These are phyloP conservation scores for Cerastoderma edule DNA, from an alignment of 2,888 invertebrate species.

Conservation along the genomic window DNA sequence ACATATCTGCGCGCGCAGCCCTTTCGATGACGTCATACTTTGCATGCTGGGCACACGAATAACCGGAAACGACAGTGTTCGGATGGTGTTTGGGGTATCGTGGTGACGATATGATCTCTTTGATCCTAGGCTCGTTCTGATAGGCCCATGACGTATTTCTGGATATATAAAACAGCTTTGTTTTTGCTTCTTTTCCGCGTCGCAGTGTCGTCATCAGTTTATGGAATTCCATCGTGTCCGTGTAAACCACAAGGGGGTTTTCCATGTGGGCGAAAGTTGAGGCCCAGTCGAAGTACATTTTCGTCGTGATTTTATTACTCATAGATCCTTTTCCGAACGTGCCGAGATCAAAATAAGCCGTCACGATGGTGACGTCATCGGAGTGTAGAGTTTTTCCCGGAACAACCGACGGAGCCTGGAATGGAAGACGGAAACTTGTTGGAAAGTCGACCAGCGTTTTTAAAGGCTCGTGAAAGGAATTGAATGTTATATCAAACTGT, in stretches of 20 bases:
- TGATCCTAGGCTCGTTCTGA: slow-evolving; percentile 43
- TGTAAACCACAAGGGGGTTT: slow-evolving; percentile 66
- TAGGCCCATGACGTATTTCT: slow-evolving; percentile 64
- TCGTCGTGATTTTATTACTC: slow-evolving; percentile 23
- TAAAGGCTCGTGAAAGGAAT: no score
- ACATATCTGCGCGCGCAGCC: slow-evolving; percentile 51
- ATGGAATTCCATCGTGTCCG: slow-evolving; percentile 56
- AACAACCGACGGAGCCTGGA: no score
- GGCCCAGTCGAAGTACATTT: slow-evolving; percentile 56
- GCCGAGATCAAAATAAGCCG: slow-evolving; percentile 69
- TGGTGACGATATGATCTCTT: slow-evolving; percentile 46
- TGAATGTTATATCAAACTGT: no score
- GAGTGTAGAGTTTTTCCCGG: no score
- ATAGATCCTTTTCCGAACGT: slow-evolving; percentile 57
- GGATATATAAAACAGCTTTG: slow-evolving; percentile 49
- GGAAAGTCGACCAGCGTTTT: no score
- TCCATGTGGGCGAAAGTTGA: slow-evolving; percentile 41
- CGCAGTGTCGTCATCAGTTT: slow-evolving; percentile 41
- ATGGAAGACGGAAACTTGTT: no score
- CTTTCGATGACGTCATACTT: slow-evolving; percentile 63
- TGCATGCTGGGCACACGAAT: slow-evolving; percentile 68
- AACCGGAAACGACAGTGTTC: slow-evolving; percentile 69
- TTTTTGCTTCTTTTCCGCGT: slow-evolving; percentile 28
- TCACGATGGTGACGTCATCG: slow-evolving; percentile 59
- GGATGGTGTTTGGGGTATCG: slow-evolving; percentile 68